Evolutionary conservation across 2,113 vertebrate species (phyloP).

Genomic region (Psilopsiagon aymara): DNA sequence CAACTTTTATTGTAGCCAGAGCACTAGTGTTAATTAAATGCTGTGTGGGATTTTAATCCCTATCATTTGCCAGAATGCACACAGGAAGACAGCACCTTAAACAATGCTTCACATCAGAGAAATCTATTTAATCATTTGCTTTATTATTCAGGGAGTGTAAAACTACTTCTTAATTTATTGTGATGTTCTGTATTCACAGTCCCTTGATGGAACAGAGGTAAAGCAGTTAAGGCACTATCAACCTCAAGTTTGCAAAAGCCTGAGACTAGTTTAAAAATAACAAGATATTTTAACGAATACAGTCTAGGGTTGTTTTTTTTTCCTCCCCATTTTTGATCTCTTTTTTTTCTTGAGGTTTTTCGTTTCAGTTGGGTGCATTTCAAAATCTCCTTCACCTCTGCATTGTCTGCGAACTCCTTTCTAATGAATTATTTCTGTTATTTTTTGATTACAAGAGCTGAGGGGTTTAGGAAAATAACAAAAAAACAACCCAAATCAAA

Average conservation of each 20-base stretch:
- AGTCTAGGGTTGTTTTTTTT: fast-evolving
- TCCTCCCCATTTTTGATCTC: neutral
- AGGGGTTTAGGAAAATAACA: neutral
- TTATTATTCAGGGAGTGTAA: constrained; percentile 1
- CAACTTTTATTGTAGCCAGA: constrained; percentile 18
- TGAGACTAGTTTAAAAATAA: neutral
- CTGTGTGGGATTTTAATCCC: constrained; percentile 36
- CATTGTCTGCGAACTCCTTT: neutral
- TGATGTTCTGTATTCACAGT: neutral
- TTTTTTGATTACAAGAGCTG: neutral
- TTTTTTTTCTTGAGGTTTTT: neutral
- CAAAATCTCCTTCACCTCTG: neutral
- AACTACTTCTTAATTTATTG: neutral
- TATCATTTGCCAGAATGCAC: constrained; percentile 11
- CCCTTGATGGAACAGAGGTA: neutral
- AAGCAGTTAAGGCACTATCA: neutral
- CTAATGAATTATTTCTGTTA: neutral
- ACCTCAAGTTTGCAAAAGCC: neutral
- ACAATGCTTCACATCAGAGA: neutral
- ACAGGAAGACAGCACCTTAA: constrained; percentile 11
- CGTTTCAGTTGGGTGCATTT: neutral
- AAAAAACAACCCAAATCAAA: neutral
- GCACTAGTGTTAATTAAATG: constrained; percentile 31
- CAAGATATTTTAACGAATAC: neutral
- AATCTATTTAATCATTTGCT: constrained; percentile 38